Evolutionary conservation across 2,888 invertebrate species (phyloP).

Genomic region (Epistrophe eligans): DNA sequence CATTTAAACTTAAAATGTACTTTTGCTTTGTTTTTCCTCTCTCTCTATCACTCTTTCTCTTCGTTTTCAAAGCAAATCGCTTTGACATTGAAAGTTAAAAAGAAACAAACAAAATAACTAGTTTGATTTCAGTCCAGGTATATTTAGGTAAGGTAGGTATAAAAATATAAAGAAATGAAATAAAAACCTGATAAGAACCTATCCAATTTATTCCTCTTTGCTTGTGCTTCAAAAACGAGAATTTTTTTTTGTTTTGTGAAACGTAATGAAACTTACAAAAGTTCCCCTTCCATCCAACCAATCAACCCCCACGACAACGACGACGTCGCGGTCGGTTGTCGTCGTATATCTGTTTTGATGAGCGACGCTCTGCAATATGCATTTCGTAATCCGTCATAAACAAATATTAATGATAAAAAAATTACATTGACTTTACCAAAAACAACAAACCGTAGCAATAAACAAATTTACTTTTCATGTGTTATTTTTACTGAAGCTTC

Average conservation of each 20-base stretch:
- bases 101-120: constrained; percentile 33
- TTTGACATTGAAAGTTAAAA: constrained; percentile 39
- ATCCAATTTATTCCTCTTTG: constrained; percentile 43
- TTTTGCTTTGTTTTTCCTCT: constrained; percentile 10
- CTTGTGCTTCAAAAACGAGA: constrained; percentile 17
- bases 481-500: constrained; percentile 40
- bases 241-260: constrained; percentile 33
- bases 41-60: no score
- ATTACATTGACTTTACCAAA: constrained; percentile 25
- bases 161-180: constrained; percentile 1
- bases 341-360: not conserved
- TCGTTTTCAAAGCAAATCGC: constrained; percentile 25
- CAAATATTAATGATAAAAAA: constrained; percentile 31
- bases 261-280: constrained; percentile 38
- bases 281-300: not conserved
- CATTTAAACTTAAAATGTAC: constrained; percentile 5
- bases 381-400: constrained; percentile 46
- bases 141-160: not conserved
- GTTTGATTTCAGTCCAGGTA: constrained; percentile 23
- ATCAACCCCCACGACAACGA: not conserved
- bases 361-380: constrained; percentile 42
- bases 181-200: constrained; percentile 63
- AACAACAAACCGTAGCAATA: constrained; percentile 56
- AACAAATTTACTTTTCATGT: constrained; percentile 58
- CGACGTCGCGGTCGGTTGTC: no score